Conservation (phyloP, 2,113 vertebrate species). For the Neoarius graeffei region DNA sequence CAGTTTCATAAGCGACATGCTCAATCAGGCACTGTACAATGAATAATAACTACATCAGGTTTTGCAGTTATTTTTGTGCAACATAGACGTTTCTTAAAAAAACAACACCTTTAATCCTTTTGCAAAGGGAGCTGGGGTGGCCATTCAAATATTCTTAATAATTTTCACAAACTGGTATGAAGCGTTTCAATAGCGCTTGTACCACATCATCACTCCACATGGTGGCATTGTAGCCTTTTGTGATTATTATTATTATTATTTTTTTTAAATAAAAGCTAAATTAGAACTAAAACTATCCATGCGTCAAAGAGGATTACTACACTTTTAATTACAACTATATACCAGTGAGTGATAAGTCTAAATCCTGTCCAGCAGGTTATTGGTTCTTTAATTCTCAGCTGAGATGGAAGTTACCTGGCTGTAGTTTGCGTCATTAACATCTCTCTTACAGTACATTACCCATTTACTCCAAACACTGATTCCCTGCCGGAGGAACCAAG, state of each 20-base stretch:
- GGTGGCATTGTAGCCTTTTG: slow-evolving; percentile 31
- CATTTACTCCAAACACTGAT: background rate
- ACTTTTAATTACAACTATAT: background rate
- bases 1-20: background rate
- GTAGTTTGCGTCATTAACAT: background rate
- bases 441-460: background rate
- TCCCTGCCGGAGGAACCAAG: background rate
- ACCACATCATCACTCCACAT: slow-evolving; percentile 16
- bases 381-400: background rate
- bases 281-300: background rate
- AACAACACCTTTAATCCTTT: background rate
- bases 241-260: background rate
- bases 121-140: background rate
- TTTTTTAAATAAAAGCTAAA: background rate
- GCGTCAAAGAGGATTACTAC: background rate
- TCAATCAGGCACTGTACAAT: too few relatives aligned
- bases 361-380: background rate
- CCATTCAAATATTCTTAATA: background rate
- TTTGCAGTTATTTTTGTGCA: background rate
- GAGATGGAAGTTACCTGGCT: background rate
- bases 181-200: background rate
- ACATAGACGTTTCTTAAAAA: background rate
- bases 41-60: background rate
- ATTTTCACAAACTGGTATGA: background rate
- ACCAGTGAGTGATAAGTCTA: background rate